A percentile compares a stretch with the other conserved stretches of the same genome.
Conservation (phyloP, 2,113 vertebrate species). For the Sylvietta virens region DNA sequence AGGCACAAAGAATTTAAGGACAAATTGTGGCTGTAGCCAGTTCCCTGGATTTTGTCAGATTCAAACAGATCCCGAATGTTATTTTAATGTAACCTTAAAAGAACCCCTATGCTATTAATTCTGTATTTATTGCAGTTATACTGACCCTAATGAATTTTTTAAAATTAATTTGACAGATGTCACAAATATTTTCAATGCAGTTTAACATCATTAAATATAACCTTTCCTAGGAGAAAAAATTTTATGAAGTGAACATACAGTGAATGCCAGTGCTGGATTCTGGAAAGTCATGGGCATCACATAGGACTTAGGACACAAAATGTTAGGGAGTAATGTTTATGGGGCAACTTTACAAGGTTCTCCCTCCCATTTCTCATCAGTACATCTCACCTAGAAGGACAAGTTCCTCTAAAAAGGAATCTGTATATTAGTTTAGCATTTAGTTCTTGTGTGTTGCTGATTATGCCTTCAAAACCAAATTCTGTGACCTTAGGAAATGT, state of each 20-base stretch:
- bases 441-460: background rate
- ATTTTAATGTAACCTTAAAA: slow-evolving; percentile 44
- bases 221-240: background rate
- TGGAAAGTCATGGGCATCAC: background rate
- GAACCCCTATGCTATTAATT: slow-evolving; percentile 30
- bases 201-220: slow-evolving; percentile 22
- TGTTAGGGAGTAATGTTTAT: background rate
- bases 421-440: background rate
- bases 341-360: background rate
- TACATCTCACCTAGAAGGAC: background rate
- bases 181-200: slow-evolving; percentile 55
- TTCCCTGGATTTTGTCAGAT: slow-evolving; percentile 49
- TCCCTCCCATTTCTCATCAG: background rate
- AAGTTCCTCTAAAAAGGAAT: background rate
- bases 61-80: slow-evolving; percentile 24
- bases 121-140: slow-evolving; percentile 41
- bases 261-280: background rate
- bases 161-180: slow-evolving; percentile 36
- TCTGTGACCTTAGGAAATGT: background rate
- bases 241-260: background rate
- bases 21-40: background rate
- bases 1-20: background rate
- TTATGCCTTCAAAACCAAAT: background rate
- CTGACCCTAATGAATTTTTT: slow-evolving; percentile 38
- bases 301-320: background rate